phyloP scores from a whole-genome alignment of 2,888 invertebrate species.

The Parascotia fuliginaria region DNA sequence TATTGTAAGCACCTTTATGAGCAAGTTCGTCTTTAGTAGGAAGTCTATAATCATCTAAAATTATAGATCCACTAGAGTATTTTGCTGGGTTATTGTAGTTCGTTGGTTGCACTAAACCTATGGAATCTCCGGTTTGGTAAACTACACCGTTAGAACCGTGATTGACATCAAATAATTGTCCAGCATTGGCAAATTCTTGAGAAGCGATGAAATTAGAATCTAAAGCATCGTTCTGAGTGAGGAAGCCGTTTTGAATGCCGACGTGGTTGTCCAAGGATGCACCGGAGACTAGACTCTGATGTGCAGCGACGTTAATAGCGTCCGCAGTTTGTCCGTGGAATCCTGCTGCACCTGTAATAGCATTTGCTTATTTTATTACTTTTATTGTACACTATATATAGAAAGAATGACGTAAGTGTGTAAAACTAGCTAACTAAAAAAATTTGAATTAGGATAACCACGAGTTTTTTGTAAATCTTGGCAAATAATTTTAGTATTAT shows the following conservation, averaged over 20 bases:
- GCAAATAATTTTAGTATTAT: too few relatives aligned
- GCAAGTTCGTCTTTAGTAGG: slow-evolving; percentile 55
- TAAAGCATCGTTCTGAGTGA: slow-evolving; percentile 63
- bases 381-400: too few relatives aligned
- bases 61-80: slow-evolving; percentile 75
- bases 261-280: slow-evolving; percentile 76
- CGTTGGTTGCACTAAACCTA: slow-evolving; percentile 69
- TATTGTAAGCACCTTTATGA: slow-evolving; percentile 26
- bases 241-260: slow-evolving; percentile 74
- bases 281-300: slow-evolving; percentile 77
- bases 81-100: slow-evolving; percentile 60
- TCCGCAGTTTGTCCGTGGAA: slow-evolving; percentile 80
- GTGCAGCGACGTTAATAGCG: slow-evolving; percentile 77
- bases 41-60: slow-evolving; percentile 76
- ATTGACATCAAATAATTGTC: slow-evolving; percentile 43
- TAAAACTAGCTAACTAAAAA: too few relatives aligned
- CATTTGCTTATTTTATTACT: neutral
- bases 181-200: slow-evolving; percentile 64
- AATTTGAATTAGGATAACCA: too few relatives aligned
- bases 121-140: slow-evolving; percentile 47
- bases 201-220: slow-evolving; percentile 75
- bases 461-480: too few relatives aligned
- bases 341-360: slow-evolving; percentile 71
- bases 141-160: slow-evolving; percentile 38
- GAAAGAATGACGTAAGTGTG: too few relatives aligned